Evolutionary conservation across 2,797 vertebrate species (phyloP).

Genomic region (Phoeniculus purpureus): DNA sequence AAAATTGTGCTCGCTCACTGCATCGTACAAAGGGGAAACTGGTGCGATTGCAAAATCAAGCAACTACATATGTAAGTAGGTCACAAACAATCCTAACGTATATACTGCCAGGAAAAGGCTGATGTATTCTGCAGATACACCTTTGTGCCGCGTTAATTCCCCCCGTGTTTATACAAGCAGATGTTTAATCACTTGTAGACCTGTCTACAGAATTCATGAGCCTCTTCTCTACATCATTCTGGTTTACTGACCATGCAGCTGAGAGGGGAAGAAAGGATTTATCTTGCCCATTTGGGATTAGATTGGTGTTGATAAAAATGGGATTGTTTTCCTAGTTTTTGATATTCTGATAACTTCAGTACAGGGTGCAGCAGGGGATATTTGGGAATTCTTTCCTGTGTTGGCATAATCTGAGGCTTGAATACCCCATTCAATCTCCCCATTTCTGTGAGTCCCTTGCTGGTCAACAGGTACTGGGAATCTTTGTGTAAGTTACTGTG

Average conservation of each 20-base stretch:
- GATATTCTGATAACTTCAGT: background rate
- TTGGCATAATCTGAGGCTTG: background rate
- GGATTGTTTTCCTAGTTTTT: background rate
- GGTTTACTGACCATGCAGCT: background rate
- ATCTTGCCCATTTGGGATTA: background rate
- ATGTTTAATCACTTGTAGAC: background rate
- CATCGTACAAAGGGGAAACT: background rate
- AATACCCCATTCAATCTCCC: background rate
- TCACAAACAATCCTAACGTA: background rate
- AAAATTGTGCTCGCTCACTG: background rate
- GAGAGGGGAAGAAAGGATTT: background rate
- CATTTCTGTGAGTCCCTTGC: background rate
- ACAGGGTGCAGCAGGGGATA: background rate
- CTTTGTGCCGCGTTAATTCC: background rate
- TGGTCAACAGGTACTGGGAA: background rate
- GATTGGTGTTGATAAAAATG: background rate
- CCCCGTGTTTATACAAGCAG: background rate
- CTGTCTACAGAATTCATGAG: background rate
- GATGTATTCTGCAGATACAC: background rate
- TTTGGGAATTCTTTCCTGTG: background rate
- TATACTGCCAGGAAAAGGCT: background rate
- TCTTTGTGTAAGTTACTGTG: accelerated
- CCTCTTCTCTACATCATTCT: background rate
- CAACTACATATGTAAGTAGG: background rate
- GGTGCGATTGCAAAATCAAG: background rate